Evolutionary conservation across 2,113 vertebrate species (phyloP).

Genomic region (Lipophrys pholis): DNA sequence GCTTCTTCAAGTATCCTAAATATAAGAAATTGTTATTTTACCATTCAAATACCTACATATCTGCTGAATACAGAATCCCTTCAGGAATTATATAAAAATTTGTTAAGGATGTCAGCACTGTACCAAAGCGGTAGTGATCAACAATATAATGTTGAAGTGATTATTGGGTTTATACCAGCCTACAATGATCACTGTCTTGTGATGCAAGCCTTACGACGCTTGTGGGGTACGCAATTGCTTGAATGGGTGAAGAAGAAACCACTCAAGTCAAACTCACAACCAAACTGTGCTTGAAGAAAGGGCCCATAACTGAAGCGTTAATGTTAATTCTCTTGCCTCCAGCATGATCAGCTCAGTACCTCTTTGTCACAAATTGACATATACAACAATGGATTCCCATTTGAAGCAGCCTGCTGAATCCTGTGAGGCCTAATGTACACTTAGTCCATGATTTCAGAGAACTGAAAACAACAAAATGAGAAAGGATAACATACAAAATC

Average conservation of each 20-base stretch:
- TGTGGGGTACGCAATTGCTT: not conserved
- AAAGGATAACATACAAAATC: not conserved
- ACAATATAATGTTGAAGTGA: too few species aligned
- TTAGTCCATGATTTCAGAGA: not conserved
- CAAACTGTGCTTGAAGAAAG: not conserved
- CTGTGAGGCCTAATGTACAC: too few species aligned
- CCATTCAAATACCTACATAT: not conserved
- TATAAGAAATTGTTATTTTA: not conserved
- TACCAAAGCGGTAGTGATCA: too few species aligned
- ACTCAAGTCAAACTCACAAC: not conserved
- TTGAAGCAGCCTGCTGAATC: not conserved
- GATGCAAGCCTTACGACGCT: too few species aligned
- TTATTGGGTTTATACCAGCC: too few species aligned
- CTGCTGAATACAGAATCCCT: too few species aligned
- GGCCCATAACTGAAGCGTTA: not conserved
- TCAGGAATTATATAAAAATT: too few species aligned
- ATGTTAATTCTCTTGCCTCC: not conserved
- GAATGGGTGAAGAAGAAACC: constrained; percentile 13
- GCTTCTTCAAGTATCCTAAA: not conserved
- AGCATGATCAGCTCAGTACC: not conserved
- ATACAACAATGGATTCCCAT: not conserved
- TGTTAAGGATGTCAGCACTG: too few species aligned
- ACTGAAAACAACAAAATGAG: constrained; percentile 11
- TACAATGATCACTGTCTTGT: not conserved
- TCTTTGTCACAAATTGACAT: not conserved